Evolutionary conservation across 2,113 vertebrate genomes (phyloP), one percentile per base, ranked within the genome.

Genomic region (Pongo pygmaeus): DNA sequence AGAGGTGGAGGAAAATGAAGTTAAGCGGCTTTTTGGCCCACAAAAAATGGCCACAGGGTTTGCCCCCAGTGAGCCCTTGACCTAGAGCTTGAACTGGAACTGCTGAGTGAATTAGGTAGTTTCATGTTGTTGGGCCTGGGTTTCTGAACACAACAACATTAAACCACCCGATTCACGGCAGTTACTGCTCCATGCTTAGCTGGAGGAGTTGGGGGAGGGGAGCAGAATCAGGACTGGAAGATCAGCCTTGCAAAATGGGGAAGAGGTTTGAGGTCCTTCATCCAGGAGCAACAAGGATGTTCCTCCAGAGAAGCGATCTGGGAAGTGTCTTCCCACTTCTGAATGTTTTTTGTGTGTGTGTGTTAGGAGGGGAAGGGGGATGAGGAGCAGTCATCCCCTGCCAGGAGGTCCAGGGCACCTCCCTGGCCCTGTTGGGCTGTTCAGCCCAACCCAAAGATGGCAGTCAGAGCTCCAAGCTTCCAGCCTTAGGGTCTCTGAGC

Each of bases 61-160:
- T 91, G 93, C 74, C 72, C 94, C 93, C 77, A 94, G 93, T 69
- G 75, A 93, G 81, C 92, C 97, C 98, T 98, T 98, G 98, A 96
- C 98, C 97, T 90, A 89, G 92, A 87, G 98, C 97, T 94, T 35
- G 97, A 97, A 96, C 96, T 94, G 96, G 98, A 98, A 98, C 99
- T 99, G 99, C 97, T 98, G 97, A 98, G 99, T 99, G 99, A 98
- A 98, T 99, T 99, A 99, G 99, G 99, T 99, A 99, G 99, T 99
- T 99, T 99, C 99, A 98, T 99, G 99, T 99, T 99, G 99, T 99
- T 99, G 99, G 99, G 98, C 98, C 99, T 98, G 96, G 98, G 90
- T 95, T 98, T 99, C 98, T 97, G 98, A 98, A 98, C 98, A 98
- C 99, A 99, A 99, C 98, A 98, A 99, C 99, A 98, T 99, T 97